phyloP scores from a whole-genome alignment of 2,888 invertebrate genomes.

The Isotomurus palustris region DNA sequence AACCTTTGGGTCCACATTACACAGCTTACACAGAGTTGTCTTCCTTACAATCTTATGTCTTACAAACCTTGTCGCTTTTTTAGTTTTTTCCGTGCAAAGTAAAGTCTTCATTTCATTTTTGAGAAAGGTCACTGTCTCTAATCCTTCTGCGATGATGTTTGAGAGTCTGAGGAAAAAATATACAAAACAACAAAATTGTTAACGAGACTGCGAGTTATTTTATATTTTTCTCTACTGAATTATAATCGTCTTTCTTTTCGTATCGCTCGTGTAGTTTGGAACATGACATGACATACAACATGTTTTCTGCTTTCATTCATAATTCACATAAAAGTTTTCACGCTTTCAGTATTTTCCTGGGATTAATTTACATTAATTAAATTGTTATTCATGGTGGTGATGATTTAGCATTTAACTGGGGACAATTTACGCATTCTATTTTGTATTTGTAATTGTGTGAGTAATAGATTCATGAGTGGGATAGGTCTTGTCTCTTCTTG shows the following conservation, averaged over 20 bases:
- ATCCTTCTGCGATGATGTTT: neutral
- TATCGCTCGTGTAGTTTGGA: neutral
- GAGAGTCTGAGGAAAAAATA: neutral
- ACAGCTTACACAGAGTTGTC: too few species aligned
- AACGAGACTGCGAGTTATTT: too few species aligned
- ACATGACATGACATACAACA: conserved; percentile 6
- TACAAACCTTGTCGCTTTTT: too few species aligned
- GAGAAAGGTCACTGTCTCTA: neutral
- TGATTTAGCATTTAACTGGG: too few species aligned
- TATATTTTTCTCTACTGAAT: neutral
- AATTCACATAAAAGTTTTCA: neutral
- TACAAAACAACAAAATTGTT: too few species aligned
- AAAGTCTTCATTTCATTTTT: conserved; percentile 3
- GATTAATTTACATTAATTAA: neutral
- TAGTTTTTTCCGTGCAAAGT: neutral
- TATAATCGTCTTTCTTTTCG: neutral
- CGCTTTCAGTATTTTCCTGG: neutral
- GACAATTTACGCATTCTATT: too few species aligned
- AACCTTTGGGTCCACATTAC: too few species aligned
- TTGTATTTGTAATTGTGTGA: too few species aligned
- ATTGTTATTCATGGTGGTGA: too few species aligned
- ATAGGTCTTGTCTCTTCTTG: too few species aligned
- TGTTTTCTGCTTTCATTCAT: conserved; percentile 6
- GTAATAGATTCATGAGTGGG: too few species aligned
- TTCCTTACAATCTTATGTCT: too few species aligned